These are phyloP conservation scores for Pipistrellus pipistrellus DNA, from an alignment of 2,797 vertebrate genomes.

Conservation along the genomic window DNA sequence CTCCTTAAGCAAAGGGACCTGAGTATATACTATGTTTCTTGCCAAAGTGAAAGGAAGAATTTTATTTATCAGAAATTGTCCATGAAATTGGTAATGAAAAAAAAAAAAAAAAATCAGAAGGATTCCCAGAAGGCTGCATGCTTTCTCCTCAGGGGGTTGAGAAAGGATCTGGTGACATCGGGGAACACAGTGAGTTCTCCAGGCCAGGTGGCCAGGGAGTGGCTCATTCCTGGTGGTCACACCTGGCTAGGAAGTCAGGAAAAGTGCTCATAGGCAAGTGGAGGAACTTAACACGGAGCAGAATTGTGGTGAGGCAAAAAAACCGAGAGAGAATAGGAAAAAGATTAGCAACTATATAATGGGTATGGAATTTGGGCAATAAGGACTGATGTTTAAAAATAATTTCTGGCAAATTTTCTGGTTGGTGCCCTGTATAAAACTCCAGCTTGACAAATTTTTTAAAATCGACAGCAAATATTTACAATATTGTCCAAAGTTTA, in stretches of 20 bases:
- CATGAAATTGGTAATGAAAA: conserved; percentile 17
- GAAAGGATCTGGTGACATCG: neutral
- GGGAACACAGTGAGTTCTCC: neutral
- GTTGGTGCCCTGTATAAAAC: neutral
- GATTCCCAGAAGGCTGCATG: neutral
- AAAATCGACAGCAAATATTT: neutral
- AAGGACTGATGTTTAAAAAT: neutral
- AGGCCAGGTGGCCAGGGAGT: neutral
- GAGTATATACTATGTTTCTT: neutral
- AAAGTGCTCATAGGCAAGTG: neutral
- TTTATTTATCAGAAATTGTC: conserved; percentile 36
- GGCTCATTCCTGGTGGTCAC: neutral
- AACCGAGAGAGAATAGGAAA: neutral
- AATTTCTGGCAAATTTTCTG: conserved; percentile 49
- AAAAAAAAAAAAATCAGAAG: neutral
- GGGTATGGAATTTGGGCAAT: neutral
- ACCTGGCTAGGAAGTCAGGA: neutral
- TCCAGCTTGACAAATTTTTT: neutral
- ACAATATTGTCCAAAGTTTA: neutral
- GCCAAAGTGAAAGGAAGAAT: conserved; percentile 20
- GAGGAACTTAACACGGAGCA: neutral
- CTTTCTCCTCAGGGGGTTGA: neutral
- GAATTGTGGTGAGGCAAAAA: neutral
- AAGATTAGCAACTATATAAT: no score
- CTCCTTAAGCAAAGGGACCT: neutral